These are phyloP conservation scores for Bombus huntii DNA, from an alignment of 1,140 invertebrate genomes.

Conservation along the genomic window DNA sequence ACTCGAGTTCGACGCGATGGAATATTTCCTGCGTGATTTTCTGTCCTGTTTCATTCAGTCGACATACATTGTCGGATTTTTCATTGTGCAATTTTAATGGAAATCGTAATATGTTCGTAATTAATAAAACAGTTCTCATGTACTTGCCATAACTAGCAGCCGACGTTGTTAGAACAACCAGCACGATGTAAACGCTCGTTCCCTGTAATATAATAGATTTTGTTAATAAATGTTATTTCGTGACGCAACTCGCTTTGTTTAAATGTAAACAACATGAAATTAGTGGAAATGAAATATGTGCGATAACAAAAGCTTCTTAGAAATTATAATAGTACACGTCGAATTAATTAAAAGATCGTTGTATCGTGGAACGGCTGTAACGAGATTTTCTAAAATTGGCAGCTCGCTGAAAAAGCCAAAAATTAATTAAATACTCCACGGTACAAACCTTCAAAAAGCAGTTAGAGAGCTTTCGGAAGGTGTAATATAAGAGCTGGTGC, in stretches of 20 bases:
- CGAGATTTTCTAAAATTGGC: background rate
- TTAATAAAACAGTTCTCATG: slow-evolving; percentile 3
- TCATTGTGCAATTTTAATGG: background rate
- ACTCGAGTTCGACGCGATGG: background rate
- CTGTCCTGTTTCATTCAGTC: background rate
- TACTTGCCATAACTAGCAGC: background rate
- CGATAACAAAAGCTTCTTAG: background rate
- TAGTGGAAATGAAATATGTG: background rate
- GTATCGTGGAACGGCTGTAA: background rate
- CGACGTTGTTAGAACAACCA: background rate
- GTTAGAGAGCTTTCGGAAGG: background rate
- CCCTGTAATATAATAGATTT: background rate
- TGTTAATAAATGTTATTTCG: background rate
- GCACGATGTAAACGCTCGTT: background rate
- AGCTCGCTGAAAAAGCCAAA: background rate
- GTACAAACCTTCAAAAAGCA: too few species aligned
- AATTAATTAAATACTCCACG: background rate
- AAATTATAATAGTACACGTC: too few species aligned
- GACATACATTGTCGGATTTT: background rate
- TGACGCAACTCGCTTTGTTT: background rate
- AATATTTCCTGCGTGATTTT: background rate
- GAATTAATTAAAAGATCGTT: background rate
- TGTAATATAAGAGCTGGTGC: too few species aligned
- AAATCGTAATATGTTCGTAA: background rate
- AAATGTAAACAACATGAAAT: too few species aligned